Evolutionary conservation across 2,113 vertebrate genomes (phyloP), one percentile per base, ranked within the genome.

Genomic region (Bos taurus): DNA sequence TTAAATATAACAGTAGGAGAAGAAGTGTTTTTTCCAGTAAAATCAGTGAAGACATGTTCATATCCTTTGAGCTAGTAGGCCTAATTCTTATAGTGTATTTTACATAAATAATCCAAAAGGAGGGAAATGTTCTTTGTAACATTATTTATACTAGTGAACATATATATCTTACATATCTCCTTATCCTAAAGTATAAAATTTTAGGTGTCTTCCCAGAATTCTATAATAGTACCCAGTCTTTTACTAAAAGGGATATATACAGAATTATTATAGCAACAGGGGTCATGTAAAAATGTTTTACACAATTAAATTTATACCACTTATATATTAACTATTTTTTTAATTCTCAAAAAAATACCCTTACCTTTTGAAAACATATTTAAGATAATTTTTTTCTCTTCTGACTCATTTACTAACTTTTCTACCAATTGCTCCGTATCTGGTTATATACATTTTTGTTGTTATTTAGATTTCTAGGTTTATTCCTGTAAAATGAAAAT

Each of bases 281-380:
- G 48, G 33, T 88, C 28, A 50, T 91, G 11, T 91, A 90, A 93
- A 95, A 93, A 64, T 97, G 26, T 77, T 82, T 86, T 87, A 94
- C 15, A 78, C 25, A 64, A 40, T 92, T 36, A 82, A 85, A 83
- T 88, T 87, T 92, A 67, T 88, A 62, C n/a, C 19, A 59, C 15
- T 87, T 95, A 33, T n/a, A 1, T 74, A 54, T 71, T 9, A 90
- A 26, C 28, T 28, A 67, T 50, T 92, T 80, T 80, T 84, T 80
- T 60, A 67, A 88, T 54, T 91, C 7, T 88, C 36, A 94, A 82
- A 67, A 80, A 80, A 82, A 67, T 43, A 23, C 4, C 5, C 28
- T 67, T 87, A 85, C 13, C 33, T 90, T 87, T 80, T 30, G 11
- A 85, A 95, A 94, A 82, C 15, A 77, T 90, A 26, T 40, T 71